Conservation (phyloP, 2,797 vertebrate species). For the Cyprinodon diabolis region DNA sequence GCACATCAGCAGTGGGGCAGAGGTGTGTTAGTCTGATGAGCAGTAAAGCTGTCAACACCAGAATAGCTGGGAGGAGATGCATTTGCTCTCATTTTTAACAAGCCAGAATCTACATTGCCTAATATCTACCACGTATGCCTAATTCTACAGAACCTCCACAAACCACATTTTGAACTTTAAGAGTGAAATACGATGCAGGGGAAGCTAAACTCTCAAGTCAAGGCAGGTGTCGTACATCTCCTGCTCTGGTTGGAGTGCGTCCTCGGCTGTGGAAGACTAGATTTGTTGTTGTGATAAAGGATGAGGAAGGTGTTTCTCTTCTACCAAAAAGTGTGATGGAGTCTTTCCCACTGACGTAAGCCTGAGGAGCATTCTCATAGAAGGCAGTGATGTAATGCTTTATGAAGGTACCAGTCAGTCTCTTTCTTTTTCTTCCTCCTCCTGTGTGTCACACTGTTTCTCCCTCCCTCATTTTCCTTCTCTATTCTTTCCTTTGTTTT, state of each 20-base stretch:
- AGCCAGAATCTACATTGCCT: constrained; percentile 16
- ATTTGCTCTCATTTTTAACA: constrained; percentile 48
- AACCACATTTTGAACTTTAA: constrained; percentile 13
- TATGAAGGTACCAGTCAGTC: constrained; percentile 70
- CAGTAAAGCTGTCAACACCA: constrained; percentile 70
- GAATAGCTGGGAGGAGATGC: constrained; percentile 52
- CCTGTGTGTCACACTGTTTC: constrained; percentile 43
- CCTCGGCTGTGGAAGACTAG: constrained; percentile 24
- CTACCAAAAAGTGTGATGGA: constrained; percentile 61
- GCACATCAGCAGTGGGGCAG: constrained; percentile 73
- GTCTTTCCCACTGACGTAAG: constrained; percentile 72
- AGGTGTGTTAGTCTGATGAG: constrained; percentile 75
- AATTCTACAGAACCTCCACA: constrained; percentile 5
- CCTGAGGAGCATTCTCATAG: constrained; percentile 61
- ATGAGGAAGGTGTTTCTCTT: constrained; percentile 66
- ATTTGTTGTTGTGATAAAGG: constrained; percentile 60
- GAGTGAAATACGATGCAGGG: neutral
- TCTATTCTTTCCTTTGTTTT: constrained; percentile 40
- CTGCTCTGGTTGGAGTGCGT: constrained; percentile 12
- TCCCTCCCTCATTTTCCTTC: constrained; percentile 26
- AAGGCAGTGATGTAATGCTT: constrained; percentile 76
- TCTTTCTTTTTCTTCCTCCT: constrained; percentile 45
- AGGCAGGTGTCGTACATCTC: constrained; percentile 28
- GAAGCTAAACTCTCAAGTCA: constrained; percentile 10
- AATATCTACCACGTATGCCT: constrained; percentile 1